These are phyloP conservation scores for Bos indicus DNA, from an alignment of 2,113 vertebrate species.

Conservation along the genomic window DNA sequence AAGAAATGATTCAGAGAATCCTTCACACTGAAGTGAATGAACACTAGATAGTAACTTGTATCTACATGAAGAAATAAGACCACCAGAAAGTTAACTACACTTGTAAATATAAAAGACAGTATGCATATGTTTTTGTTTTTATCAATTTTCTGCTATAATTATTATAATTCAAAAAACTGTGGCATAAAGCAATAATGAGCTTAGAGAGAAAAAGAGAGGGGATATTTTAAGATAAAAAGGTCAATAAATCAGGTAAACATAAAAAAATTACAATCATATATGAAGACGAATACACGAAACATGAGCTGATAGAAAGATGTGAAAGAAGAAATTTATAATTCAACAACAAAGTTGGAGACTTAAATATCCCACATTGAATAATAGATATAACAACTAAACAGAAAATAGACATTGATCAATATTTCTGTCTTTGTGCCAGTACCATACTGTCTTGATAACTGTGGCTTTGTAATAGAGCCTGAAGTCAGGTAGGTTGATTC, in stretches of 20 bases:
- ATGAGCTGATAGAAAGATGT: neutral
- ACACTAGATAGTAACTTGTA: neutral
- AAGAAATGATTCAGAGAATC: neutral
- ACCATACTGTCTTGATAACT: no score
- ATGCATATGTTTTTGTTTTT: neutral
- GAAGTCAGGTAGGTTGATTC: no score
- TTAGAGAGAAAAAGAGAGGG: neutral
- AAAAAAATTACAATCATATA: neutral
- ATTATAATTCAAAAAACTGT: neutral
- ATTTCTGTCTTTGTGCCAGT: no score
- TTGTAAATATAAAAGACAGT: neutral
- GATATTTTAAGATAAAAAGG: neutral
- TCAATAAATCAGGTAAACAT: neutral
- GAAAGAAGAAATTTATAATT: neutral
- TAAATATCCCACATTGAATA: neutral
- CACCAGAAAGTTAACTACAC: neutral
- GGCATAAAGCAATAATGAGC: neutral
- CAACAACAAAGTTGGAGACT: neutral
- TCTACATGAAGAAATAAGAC: neutral
- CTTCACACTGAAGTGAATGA: neutral
- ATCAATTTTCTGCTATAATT: neutral
- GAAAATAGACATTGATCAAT: neutral
- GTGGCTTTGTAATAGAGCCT: no score
- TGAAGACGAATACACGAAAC: neutral
- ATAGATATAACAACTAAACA: neutral